These are phyloP conservation scores for Taeniopygia guttata DNA, from an alignment of 2,797 vertebrate genomes.

Conservation along the genomic window DNA sequence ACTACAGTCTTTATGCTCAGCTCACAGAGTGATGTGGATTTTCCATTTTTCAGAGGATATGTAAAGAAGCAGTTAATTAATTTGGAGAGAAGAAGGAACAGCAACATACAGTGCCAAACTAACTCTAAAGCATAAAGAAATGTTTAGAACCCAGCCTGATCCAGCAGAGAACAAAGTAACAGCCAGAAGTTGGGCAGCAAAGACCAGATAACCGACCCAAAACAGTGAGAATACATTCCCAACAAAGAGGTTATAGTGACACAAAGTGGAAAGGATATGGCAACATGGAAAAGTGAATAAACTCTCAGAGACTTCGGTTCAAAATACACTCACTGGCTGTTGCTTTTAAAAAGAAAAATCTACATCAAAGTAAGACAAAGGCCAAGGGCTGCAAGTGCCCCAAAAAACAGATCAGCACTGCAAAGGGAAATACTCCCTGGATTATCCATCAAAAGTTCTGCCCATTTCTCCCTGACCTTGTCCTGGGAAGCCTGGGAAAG, in stretches of 20 bases:
- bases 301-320: not conserved
- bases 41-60: not conserved
- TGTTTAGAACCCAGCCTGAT: not conserved
- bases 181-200: not conserved
- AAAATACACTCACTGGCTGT: not conserved
- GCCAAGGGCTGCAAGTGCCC: not conserved
- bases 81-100: not conserved
- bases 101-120: not conserved
- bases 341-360: not conserved
- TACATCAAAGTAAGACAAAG: not conserved
- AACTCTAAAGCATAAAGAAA: not conserved
- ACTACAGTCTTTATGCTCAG: not conserved
- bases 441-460: not conserved
- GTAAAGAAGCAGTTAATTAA: not conserved
- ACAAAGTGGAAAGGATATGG: not conserved
- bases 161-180: not conserved
- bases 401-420: not conserved
- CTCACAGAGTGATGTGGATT: not conserved
- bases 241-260: not conserved
- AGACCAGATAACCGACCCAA: not conserved
- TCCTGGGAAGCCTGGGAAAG: not conserved
- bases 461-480: not conserved
- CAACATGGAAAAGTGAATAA: not conserved
- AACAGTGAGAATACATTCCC: not conserved
- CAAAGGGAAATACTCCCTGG: not conserved